Evolutionary conservation across 2,888 invertebrate genomes (phyloP).

Genomic region (Agonopterix heracliana): DNA sequence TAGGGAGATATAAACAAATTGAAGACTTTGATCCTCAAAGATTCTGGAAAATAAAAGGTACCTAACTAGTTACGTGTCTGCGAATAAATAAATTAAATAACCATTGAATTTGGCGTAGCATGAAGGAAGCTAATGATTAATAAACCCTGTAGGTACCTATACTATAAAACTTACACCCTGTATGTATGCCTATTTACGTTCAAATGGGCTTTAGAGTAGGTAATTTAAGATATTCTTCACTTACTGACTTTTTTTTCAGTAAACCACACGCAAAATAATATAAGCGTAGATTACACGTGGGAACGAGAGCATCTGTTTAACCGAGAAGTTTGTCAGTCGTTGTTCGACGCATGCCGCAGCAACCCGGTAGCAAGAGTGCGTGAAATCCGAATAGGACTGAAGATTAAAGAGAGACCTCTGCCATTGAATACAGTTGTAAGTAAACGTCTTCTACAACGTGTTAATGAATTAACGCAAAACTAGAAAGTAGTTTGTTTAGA

Average conservation of each 20-base stretch:
- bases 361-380: slow-evolving; percentile 84
- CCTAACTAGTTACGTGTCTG: no score
- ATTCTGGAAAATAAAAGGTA: slow-evolving; percentile 97
- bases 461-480: no score
- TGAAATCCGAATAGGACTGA: slow-evolving; percentile 88
- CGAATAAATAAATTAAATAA: not conserved
- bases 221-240: no score
- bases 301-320: slow-evolving; percentile 91
- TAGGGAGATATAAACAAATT: slow-evolving; percentile 94
- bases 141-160: no score
- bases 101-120: no score
- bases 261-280: slow-evolving; percentile 82
- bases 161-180: no score
- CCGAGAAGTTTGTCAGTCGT: slow-evolving; percentile 85
- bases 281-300: slow-evolving; percentile 93
- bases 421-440: slow-evolving; percentile 96
- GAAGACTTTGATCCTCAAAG: slow-evolving; percentile 93
- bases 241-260: slow-evolving; percentile 74
- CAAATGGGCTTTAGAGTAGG: no score
- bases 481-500: no score
- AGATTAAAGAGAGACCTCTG: slow-evolving; percentile 96
- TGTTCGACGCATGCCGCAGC: slow-evolving; percentile 87
- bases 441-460: slow-evolving; percentile 19
- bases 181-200: no score
- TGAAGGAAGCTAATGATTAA: no score